Evolutionary conservation across 2,888 invertebrate species (phyloP), one percentile per base, ranked within the genome.

Genomic region (Eudemis profundana): DNA sequence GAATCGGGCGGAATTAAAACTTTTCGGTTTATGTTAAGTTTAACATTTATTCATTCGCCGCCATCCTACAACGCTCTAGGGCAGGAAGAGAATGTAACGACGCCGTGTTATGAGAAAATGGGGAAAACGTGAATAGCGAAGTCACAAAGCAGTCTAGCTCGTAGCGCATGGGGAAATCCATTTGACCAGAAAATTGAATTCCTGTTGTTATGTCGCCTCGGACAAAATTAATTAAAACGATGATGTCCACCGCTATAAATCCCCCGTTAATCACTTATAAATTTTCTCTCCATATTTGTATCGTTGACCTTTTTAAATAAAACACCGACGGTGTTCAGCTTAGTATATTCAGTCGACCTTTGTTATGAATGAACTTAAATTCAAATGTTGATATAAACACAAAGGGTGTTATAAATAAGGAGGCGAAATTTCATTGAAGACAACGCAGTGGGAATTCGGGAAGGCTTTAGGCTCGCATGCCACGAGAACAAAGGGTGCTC

Each of bases 131-230:
- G 69, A 71, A 74, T 69, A 66, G 65, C 68, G 66, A 68, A 65
- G 69, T 70, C 70, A 70, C 74, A 72, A 68, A 69, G 72, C 70
- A 72, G n/a, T n/a, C n/a, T n/a, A n/a, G n/a, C 69, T 77, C 74
- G 72, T 75, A 72, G 42, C 78, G 74, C 76, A 72, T 76, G 73
- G 72, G 73, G 72, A 78, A 76, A 82, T 75, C 78, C 82, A 81
- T 84, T 86, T 84, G 77, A 79, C 77, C 83, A 84, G 85, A 84
- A 88, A 89, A 87, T 88, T 86, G 82, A 84, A 85, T 85, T 78
- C 72, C 70, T 79, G 74, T 77, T 83, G 83, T 82, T 83, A 81
- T 83, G 81, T 77, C 74, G 74, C 71, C 73, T 75, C 74, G 74
- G 74, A 75, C 61, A 73, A 75, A 77, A 83, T 84, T 84, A 83